Evolutionary conservation across 2,888 invertebrate genomes (phyloP).

Genomic region (Lottia gigantea): DNA sequence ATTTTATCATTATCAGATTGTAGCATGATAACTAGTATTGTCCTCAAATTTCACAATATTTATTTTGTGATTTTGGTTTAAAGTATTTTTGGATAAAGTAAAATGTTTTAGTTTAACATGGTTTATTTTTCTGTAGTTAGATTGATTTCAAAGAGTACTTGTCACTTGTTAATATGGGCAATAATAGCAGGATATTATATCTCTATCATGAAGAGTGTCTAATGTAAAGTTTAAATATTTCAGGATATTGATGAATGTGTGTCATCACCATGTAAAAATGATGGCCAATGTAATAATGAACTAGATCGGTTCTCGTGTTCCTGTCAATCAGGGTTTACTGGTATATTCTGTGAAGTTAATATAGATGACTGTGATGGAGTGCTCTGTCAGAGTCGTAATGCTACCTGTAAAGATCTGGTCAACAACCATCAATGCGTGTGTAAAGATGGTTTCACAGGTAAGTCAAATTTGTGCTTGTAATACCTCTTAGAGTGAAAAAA

Average conservation of each 20-base stretch:
- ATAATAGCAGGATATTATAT: background rate
- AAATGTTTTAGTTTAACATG: no score
- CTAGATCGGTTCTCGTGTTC: constrained; percentile 29
- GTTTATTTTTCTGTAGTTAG: no score
- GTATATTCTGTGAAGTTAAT: constrained; percentile 36
- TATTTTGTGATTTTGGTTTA: no score
- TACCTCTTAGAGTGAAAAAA: no score
- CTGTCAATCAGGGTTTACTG: constrained; percentile 36
- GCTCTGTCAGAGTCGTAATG: constrained; percentile 33
- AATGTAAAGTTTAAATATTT: background rate
- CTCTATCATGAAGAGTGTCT: background rate
- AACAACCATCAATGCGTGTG: constrained; percentile 41
- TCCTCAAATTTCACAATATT: no score
- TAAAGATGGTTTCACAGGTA: constrained; percentile 45
- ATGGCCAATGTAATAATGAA: constrained; percentile 35
- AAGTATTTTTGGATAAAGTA: no score
- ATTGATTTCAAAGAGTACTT: no score
- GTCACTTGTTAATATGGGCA: background rate
- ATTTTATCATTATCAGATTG: no score
- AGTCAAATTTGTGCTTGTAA: background rate
- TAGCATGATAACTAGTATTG: no score
- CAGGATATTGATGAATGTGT: constrained; percentile 51
- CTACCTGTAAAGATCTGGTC: constrained; percentile 37
- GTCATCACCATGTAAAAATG: constrained; percentile 45
- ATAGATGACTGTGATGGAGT: constrained; percentile 42